Evolutionary conservation across 2,797 vertebrate genomes (phyloP).

Genomic region (Hafferia zeledoni): DNA sequence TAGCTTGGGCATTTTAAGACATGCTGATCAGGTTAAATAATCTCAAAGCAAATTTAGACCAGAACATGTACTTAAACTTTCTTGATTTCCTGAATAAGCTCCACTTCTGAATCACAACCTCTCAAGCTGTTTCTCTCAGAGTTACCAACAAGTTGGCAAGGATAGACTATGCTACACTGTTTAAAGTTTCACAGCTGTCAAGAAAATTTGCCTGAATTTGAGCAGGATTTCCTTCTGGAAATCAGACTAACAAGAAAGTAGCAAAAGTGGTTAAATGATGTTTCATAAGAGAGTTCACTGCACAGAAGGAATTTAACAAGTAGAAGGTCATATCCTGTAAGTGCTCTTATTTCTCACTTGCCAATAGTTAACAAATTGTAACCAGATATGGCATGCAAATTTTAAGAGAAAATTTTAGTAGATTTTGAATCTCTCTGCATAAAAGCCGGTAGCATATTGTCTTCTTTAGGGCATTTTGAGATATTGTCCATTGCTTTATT

Average conservation of each 20-base stretch:
- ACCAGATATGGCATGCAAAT: neutral
- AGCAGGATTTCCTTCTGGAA: slow-evolving; percentile 27
- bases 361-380: neutral
- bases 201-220: slow-evolving; percentile 41
- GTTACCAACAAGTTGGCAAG: neutral
- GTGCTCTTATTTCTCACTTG: neutral
- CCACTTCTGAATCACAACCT: neutral
- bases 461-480: neutral
- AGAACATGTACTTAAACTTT: neutral
- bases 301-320: neutral
- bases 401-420: neutral
- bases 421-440: neutral
- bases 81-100: neutral
- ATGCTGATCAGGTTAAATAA: neutral
- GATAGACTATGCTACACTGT: neutral
- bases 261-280: neutral
- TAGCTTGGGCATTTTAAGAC: neutral
- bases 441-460: neutral
- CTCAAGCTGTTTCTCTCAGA: neutral
- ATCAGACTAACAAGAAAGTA: slow-evolving; percentile 14
- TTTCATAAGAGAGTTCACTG: neutral
- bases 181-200: slow-evolving; percentile 33
- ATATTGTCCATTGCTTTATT: neutral
- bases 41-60: slow-evolving; percentile 2
- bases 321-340: slow-evolving; percentile 29